These are phyloP conservation scores for Ceratothoa steindachneri DNA, from an alignment of 2,888 invertebrate species.

Conservation along the genomic window DNA sequence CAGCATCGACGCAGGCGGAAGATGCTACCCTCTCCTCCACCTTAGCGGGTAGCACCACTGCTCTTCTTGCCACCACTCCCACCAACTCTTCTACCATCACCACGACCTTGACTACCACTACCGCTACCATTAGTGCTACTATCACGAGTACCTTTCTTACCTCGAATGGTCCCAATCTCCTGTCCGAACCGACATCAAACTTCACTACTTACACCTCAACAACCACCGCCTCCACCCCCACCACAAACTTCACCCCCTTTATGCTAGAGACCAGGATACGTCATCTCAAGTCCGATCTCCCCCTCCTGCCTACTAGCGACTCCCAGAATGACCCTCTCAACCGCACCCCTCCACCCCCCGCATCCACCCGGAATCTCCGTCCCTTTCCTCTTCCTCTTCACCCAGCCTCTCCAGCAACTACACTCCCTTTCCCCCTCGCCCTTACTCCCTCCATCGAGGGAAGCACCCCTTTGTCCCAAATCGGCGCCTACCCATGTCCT, in stretches of 20 bases:
- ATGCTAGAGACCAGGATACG: not conserved
- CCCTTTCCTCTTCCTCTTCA: no score
- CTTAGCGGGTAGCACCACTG: not conserved
- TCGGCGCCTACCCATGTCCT: slow-evolving; percentile 68
- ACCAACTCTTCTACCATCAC: slow-evolving; percentile 21
- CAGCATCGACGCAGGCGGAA: slow-evolving; percentile 17
- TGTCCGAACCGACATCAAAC: slow-evolving; percentile 17
- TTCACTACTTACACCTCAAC: not conserved
- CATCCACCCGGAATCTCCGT: no score
- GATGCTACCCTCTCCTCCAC: not conserved
- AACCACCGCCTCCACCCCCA: not conserved
- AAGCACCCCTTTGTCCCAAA: slow-evolving; percentile 79
- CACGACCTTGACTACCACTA: slow-evolving; percentile 20
- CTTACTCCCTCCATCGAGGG: slow-evolving; percentile 64
- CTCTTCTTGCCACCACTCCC: not conserved
- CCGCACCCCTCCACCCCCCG: slow-evolving; percentile 28
- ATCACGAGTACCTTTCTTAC: slow-evolving; percentile 27
- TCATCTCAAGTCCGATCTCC: slow-evolving; percentile 20
- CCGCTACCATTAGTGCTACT: slow-evolving; percentile 18
- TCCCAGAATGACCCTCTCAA: slow-evolving; percentile 16
- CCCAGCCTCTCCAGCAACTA: not conserved
- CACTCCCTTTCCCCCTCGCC: not conserved
- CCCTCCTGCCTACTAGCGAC: slow-evolving; percentile 19
- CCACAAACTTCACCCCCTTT: not conserved
- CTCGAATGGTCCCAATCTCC: slow-evolving; percentile 9